These are phyloP conservation scores for Helicoverpa armigera DNA, from an alignment of 1,140 invertebrate species.

Conservation along the genomic window DNA sequence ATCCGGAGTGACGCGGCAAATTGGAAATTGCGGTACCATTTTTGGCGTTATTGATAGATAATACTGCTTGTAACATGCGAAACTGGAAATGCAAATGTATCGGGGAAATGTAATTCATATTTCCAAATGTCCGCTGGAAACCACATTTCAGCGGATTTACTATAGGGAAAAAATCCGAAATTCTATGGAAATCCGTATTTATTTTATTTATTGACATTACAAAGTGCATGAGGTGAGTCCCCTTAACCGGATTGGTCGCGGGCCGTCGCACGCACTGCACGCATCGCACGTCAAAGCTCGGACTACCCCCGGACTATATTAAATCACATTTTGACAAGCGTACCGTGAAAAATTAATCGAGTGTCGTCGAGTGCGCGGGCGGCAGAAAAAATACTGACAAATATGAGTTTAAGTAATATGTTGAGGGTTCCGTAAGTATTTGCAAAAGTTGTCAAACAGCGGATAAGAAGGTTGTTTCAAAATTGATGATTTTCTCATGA, in stretches of 20 bases:
- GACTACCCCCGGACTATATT: constrained; percentile 79
- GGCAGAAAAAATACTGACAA: constrained; percentile 67
- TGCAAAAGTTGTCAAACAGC: not conserved
- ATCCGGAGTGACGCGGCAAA: constrained; percentile 86
- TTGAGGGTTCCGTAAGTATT: constrained; percentile 20
- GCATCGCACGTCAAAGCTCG: constrained; percentile 82
- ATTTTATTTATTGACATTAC: constrained; percentile 3
- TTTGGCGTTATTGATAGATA: constrained; percentile 83
- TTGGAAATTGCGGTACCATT: constrained; percentile 85
- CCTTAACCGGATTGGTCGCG: constrained; percentile 40
- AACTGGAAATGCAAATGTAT: constrained; percentile 57
- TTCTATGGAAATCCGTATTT: not conserved
- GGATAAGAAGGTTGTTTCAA: too few species aligned
- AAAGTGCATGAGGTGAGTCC: constrained; percentile 10
- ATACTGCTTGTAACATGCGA: constrained; percentile 76
- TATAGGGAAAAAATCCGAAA: not conserved
- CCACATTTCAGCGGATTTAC: not conserved
- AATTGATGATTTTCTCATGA: too few species aligned
- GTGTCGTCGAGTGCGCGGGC: constrained; percentile 80
- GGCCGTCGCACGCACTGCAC: constrained; percentile 58
- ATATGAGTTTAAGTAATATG: constrained; percentile 19
- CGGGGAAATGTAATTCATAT: constrained; percentile 43
- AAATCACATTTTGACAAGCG: constrained; percentile 86
- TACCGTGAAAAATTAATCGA: constrained; percentile 86
- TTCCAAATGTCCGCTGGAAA: not conserved